Base-by-base conservation (phyloP, 2,113 vertebrate species). In the Microcebus jonahi region DNA sequence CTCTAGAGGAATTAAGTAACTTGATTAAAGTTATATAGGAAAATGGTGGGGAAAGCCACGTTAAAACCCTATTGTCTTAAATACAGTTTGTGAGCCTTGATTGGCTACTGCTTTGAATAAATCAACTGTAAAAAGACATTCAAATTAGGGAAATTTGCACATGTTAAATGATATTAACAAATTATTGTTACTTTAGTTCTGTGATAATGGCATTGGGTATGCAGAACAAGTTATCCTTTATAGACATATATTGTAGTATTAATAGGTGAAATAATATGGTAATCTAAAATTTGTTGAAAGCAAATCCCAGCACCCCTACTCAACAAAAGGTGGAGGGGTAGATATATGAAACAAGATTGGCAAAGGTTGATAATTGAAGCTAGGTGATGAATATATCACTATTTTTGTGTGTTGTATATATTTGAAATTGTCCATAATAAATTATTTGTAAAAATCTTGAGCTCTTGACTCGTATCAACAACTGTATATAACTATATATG, bases 361-460 rank as follows among this genome's bases (percentile, higher is more conserved):
- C n/a, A 63, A 79, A 93, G 39, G 21, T 0, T 67, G 31, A 57
- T 90, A 50, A 79, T 0, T 90, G 36, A 82, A 89, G 21, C 11
- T 48, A 31, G 14, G 11, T 31, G 50, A 84, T 21, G 4, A 14
- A 6, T 81, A 48, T 25, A 29, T 55, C 17, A 5, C 59, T 82
- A 83, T 61, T 39, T 91, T 34, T 50, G 10, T 53, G 48, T 55
- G 25, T 55, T 88, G 39, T 12, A 6, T 34, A 77, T 50, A 50
- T 61, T n/a, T 92, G 55, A 82, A 87, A 92, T 23, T 94, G n/a
- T 61, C 39, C 55, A 82, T 8, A 70, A 50, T 50, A 91, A 91
- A 57, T 53, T 90, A 13, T 59, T 87, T 73, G 53, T 50, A 55
- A 68, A 91, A 77, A 59, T 90, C 36, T 42, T 83, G 53, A 59